Conservation (phyloP, 1,140 invertebrate genomes). For the Halyomorpha halys region DNA sequence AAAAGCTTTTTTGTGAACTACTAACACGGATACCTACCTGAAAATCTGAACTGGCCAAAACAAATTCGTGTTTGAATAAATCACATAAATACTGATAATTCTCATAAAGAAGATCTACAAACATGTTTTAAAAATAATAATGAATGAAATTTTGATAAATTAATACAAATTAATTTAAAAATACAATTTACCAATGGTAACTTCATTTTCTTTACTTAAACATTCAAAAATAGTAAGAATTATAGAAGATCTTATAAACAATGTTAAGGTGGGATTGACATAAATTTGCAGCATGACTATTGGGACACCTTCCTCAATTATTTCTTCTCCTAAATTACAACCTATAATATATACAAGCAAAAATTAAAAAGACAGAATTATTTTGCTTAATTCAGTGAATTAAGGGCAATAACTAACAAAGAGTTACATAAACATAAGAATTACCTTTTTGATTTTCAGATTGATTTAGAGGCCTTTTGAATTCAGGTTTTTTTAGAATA, state of each 20-base stretch:
- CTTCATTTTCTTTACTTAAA: not conserved
- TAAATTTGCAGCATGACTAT: constrained; percentile 1
- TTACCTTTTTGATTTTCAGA: too few species aligned
- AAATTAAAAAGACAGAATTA: not conserved
- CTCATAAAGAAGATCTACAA: not conserved
- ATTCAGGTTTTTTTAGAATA: too few species aligned
- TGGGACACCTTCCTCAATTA: not conserved
- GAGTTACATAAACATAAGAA: too few species aligned
- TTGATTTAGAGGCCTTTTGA: too few species aligned
- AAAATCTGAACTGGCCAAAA: not conserved
- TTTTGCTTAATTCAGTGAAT: not conserved
- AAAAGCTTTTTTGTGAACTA: too few species aligned
- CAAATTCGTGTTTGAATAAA: constrained; percentile 9
- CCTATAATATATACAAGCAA: not conserved
- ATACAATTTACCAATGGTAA: not conserved
- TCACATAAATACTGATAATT: not conserved
- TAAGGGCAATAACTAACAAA: too few species aligned
- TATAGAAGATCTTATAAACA: not conserved
- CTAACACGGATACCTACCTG: not conserved
- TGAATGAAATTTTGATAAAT: too few species aligned
- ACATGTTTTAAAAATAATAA: not conserved
- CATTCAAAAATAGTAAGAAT: not conserved
- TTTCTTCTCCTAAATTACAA: not conserved
- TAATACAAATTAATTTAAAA: not conserved
- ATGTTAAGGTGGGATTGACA: not conserved